Base-by-base conservation (phyloP, 1,140 invertebrate genomes). In the Drosophila lacteicornis region DNA sequence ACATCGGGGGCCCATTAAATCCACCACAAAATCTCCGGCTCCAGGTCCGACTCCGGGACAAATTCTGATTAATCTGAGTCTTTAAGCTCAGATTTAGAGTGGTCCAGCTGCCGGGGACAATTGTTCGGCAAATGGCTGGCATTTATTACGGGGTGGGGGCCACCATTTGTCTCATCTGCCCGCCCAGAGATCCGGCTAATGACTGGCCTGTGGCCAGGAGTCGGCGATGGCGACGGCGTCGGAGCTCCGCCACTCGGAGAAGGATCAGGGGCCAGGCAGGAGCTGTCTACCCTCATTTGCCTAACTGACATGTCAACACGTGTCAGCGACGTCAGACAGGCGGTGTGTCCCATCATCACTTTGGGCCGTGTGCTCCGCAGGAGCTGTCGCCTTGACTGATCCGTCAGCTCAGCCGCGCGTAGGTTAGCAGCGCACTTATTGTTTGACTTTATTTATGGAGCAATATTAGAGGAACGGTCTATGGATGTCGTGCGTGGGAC, bases 231-330 rank as follows among this genome's bases (percentile, higher is more conserved):
- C 33, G 33, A 15, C 4, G 53, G 33, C 17, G 33, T n/a, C 3
- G 51, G 9, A 53, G 38, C 50, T 27, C 49, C 45, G 62, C 46
- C 50, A 49, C 25, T 50, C 15, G 22, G 36, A 25, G n/a, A 33
- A 38, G 30, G 27, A 1, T 30, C 3, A 13, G 22, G 5, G 25
- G 15, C n/a, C 9, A 19, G 13, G 30, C 55, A 45, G 30, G 13
- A 53, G 65, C 82, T 86, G 83, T 86, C 84, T 88, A 88, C 76
- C 84, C 83, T 87, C 76, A 83, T 87, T 87, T 87, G 83, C 80
- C 77, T 87, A 87, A 83, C 83, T 83, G 84, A 88, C 76, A 78
- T 88, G 80, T 87, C 83, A 88, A 87, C 83, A 73, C 84, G 76
- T 88, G 56, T 75, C 80, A 60, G 49, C 60, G 57, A 7, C 51